Percentiles rank a stretch among this genome's conserved stretches.
Evolutionary conservation across 1,140 invertebrate genomes (phyloP).

Genomic region (Zaprionus capensis): DNA sequence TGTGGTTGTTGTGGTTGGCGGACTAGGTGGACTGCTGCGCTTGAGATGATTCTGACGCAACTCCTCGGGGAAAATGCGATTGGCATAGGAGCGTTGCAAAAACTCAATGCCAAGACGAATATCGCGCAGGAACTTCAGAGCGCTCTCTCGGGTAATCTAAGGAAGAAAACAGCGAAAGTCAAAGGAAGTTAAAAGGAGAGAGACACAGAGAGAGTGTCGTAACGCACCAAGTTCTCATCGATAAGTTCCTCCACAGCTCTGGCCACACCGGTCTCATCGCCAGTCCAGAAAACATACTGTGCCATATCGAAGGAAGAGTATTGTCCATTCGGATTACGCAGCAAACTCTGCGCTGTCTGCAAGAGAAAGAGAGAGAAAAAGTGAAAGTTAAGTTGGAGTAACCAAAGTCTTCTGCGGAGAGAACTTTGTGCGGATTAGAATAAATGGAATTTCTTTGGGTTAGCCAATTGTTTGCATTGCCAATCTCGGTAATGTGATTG

Average conservation of each 20-base stretch:
- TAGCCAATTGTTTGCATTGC: constrained; percentile 53
- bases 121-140: constrained; percentile 89
- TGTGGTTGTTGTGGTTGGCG: constrained; percentile 50
- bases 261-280: constrained; percentile 90
- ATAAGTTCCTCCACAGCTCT: constrained; percentile 90
- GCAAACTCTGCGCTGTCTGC: constrained; percentile 79
- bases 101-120: constrained; percentile 89
- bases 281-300: constrained; percentile 91
- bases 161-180: constrained; percentile 1
- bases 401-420: neutral
- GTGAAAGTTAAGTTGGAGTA: neutral
- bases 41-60: constrained; percentile 74
- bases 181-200: neutral
- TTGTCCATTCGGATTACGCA: constrained; percentile 85
- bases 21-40: constrained; percentile 58
- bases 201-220: neutral
- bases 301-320: constrained; percentile 90
- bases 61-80: constrained; percentile 80
- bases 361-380: constrained; percentile 27
- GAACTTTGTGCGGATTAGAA: constrained; percentile 14
- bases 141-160: constrained; percentile 89
- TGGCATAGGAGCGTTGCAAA: constrained; percentile 87
- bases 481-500: constrained; percentile 29
- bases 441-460: constrained; percentile 39
- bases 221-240: constrained; percentile 88